Evolutionary conservation across 2,113 vertebrate species (phyloP).

Genomic region (Alligator mississippiensis): DNA sequence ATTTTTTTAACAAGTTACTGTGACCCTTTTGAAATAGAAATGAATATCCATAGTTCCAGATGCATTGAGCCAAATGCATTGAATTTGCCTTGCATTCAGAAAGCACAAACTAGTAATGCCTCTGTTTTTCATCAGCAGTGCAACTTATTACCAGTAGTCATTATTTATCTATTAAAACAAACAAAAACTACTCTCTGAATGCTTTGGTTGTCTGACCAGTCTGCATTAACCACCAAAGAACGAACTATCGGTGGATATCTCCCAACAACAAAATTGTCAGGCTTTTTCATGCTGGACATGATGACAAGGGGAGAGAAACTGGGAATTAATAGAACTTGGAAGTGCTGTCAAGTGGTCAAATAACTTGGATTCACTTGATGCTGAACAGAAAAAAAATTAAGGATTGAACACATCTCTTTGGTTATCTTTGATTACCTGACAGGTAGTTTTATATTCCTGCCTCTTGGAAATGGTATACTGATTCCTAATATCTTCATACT

Average conservation of each 20-base stretch:
- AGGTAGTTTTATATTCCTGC: slow-evolving; percentile 60
- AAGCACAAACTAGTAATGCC: background rate
- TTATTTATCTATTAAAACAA: slow-evolving; percentile 24
- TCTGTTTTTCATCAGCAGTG: slow-evolving; percentile 43
- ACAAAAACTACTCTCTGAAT: background rate
- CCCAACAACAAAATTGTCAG: slow-evolving; percentile 19
- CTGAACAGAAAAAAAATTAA: slow-evolving; percentile 47
- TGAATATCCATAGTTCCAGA: background rate
- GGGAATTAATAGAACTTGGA: slow-evolving; percentile 47
- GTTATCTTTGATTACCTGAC: slow-evolving; percentile 62
- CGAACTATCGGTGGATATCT: slow-evolving; percentile 36
- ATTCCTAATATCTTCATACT: slow-evolving; percentile 42
- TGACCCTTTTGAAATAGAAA: slow-evolving; percentile 18
- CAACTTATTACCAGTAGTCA: background rate
- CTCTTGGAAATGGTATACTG: slow-evolving; percentile 39
- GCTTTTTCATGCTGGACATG: slow-evolving; percentile 23
- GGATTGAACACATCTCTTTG: slow-evolving; percentile 65
- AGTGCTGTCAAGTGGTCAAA: slow-evolving; percentile 32
- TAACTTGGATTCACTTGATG: slow-evolving; percentile 59
- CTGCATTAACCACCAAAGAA: slow-evolving; percentile 38
- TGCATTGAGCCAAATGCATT: background rate
- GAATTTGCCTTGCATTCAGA: background rate
- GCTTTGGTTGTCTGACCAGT: slow-evolving; percentile 10
- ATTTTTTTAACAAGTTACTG: background rate
- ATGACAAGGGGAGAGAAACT: background rate